These are phyloP conservation scores for Lepidurus apus DNA, from an alignment of 1,140 invertebrate genomes.

Conservation along the genomic window DNA sequence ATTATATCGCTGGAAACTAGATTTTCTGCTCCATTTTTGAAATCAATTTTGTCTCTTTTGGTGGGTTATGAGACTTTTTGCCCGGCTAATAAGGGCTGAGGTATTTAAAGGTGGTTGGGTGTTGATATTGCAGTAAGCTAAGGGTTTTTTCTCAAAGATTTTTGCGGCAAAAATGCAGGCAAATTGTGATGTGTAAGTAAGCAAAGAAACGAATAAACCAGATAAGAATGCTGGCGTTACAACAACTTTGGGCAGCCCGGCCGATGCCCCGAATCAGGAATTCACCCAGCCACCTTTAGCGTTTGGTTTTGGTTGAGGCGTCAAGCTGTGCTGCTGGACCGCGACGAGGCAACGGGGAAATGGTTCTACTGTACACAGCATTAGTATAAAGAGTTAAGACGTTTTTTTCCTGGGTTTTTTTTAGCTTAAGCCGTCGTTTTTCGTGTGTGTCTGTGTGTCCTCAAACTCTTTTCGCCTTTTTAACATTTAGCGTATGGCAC, in stretches of 20 bases:
- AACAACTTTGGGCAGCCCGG: neutral
- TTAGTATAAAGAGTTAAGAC: neutral
- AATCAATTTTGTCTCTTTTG: no score
- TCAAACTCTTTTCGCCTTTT: neutral
- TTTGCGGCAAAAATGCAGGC: no score
- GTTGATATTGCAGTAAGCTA: no score
- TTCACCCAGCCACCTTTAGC: neutral
- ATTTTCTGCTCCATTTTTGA: no score
- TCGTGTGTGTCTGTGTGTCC: no score
- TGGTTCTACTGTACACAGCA: neutral
- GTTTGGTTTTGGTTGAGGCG: neutral
- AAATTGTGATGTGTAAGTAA: no score
- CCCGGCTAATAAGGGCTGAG: no score
- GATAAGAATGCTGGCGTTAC: neutral
- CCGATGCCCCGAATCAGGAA: constrained; percentile 17
- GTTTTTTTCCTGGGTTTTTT: neutral
- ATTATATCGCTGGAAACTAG: no score
- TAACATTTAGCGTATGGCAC: constrained; percentile 15
- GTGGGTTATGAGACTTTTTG: no score
- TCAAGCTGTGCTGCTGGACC: constrained; percentile 12
- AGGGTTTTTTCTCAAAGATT: no score
- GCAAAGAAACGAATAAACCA: neutral
- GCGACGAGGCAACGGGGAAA: constrained; percentile 6
- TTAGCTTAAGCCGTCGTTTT: no score
- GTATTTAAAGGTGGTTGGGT: no score